Evolutionary conservation across 2,888 invertebrate genomes (phyloP), one percentile per base, ranked within the genome.

Genomic region (Blastobasis lacticolella): DNA sequence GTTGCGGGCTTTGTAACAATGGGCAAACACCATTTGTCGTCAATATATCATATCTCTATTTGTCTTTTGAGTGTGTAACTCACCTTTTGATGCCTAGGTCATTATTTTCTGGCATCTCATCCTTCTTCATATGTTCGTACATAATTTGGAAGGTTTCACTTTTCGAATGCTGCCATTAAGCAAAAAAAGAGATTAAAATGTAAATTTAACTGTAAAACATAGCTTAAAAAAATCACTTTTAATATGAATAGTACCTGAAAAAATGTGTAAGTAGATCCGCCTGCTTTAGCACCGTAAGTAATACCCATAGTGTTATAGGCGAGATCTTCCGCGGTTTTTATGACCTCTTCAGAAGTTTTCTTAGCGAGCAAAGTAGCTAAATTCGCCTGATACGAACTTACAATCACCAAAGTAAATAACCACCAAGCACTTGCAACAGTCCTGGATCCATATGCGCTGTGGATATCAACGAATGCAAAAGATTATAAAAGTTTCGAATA

Each of bases 371-470:
- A 95, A 50, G 97, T 96, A 45, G 97, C 96, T 67, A 97, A 89
- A 88, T 97, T 97, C 51, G 97, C 97, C 0, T 96, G 96, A 79
- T 97, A 97, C 5, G 96, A 95, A 55, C 93, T 92, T 37, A 94
- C 93, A 89, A 95, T 93, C 67, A 96, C 95, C 57, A 96, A 86
- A 37, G 95, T 95, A 78, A 97, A 97, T 75, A 96, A 92, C 94
- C 95, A 96, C 96, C 94, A 95, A 46, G 92, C 92, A 45, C 94
- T 93, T 10, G 95, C 97, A 47, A 95, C 92, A 63, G 96, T 93
- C 59, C 97, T 91, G 5, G 96, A 95, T 0, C 96, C 96, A 60
- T 94, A 93, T 10, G 96, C 95, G 64, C 96, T 95, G 78, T 53
- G 6, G 48, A n/a, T 23, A 23, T 23, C 23, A 23, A 23, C 3